phyloP scores from a whole-genome alignment of 2,888 invertebrate genomes.

The Limenitis camilla region DNA sequence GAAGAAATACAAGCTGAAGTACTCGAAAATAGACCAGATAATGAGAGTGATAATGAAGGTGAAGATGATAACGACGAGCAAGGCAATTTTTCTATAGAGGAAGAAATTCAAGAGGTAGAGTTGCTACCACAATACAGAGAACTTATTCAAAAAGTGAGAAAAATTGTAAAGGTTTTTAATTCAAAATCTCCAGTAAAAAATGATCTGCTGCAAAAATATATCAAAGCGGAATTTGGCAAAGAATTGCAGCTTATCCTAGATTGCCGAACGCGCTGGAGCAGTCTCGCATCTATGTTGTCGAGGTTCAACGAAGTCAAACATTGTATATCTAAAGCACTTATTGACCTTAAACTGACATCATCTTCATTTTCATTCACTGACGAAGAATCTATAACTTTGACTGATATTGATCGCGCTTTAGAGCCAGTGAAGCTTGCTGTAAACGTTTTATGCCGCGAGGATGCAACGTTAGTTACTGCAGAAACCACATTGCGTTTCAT shows the following conservation, averaged over 20 bases:
- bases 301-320: constrained; percentile 21
- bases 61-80: not conserved
- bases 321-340: constrained; percentile 23
- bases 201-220: too few species aligned
- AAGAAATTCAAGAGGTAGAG: too few species aligned
- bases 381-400: constrained; percentile 17
- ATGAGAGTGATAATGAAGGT: not conserved
- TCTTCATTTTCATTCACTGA: too few species aligned
- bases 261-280: constrained; percentile 20
- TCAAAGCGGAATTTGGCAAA: constrained; percentile 10
- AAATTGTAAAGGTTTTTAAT: too few species aligned
- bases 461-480: constrained; percentile 22
- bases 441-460: constrained; percentile 21
- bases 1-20: not conserved
- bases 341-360: constrained; percentile 17
- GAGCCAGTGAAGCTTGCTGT: constrained; percentile 23
- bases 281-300: constrained; percentile 16
- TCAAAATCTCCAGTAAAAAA: too few species aligned
- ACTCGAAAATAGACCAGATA: not conserved
- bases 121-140: too few species aligned
- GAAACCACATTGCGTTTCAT: constrained; percentile 22
- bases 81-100: not conserved
- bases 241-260: constrained; percentile 15
- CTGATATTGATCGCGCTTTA: constrained; percentile 12
- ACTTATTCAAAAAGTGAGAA: too few species aligned